These are phyloP conservation scores for Rhea americana DNA, from an alignment of 2,113 vertebrate genomes.

Conservation along the genomic window DNA sequence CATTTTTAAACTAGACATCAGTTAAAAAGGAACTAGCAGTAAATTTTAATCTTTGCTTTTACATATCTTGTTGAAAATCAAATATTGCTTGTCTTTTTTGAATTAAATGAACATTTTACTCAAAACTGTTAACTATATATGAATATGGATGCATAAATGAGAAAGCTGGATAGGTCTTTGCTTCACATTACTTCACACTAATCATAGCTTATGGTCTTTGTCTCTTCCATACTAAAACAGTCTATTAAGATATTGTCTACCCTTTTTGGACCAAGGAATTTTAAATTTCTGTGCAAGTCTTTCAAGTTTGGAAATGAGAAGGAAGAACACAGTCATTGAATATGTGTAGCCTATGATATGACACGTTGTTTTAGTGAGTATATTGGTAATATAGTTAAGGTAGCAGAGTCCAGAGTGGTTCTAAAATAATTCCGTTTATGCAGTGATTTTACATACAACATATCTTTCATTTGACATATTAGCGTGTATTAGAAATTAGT, in stretches of 20 bases:
- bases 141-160: not conserved
- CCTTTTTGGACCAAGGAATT: not conserved
- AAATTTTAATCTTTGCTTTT: not conserved
- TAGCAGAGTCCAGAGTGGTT: not conserved
- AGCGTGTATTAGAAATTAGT: not conserved
- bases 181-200: not conserved
- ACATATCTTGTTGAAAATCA: not conserved
- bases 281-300: not conserved
- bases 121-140: not conserved
- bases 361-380: not conserved
- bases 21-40: not conserved
- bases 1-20: not conserved
- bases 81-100: not conserved
- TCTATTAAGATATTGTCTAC: not conserved
- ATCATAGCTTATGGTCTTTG: not conserved
- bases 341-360: not conserved
- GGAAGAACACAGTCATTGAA: not conserved
- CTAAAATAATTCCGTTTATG: not conserved
- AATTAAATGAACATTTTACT: not conserved
- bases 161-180: not conserved
- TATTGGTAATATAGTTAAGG: not conserved
- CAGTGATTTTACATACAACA: not conserved
- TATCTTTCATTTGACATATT: not conserved
- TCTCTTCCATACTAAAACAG: not conserved
- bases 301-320: not conserved